Conservation (phyloP, 2,797 vertebrate genomes). For the Glyptemys insculpta region DNA sequence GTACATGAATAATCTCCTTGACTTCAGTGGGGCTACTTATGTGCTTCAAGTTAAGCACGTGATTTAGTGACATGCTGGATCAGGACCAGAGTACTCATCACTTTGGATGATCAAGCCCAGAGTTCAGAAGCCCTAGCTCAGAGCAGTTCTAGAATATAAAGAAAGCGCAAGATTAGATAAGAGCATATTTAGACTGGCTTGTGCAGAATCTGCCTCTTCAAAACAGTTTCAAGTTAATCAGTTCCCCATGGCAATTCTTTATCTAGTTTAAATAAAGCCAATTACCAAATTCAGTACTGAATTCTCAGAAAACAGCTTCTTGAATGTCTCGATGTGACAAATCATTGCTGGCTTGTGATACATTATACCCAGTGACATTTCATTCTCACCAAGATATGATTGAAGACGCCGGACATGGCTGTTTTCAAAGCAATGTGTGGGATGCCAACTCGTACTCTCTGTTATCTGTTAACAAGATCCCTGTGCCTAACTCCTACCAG, state of each 20-base stretch:
- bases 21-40: background rate
- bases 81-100: background rate
- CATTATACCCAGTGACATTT: conserved; percentile 49
- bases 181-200: background rate
- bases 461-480: background rate
- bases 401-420: conserved; percentile 7
- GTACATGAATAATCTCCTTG: background rate
- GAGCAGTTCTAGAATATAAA: background rate
- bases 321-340: accelerated
- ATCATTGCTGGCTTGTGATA: background rate
- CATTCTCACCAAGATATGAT: conserved; percentile 50
- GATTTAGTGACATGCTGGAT: background rate
- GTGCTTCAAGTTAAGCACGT: background rate
- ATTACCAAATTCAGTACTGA: conserved; percentile 50
- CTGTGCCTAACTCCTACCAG: background rate
- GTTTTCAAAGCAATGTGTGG: background rate
- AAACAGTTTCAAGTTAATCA: background rate
- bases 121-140: background rate
- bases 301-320: conserved; percentile 39
- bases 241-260: conserved; percentile 37
- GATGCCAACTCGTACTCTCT: background rate
- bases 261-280: conserved; percentile 53
- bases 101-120: background rate
- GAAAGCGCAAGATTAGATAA: background rate
- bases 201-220: background rate